Percentiles rank a stretch among this genome's conserved stretches.
Evolutionary conservation across 2,113 vertebrate genomes (phyloP).

Genomic region (Dissostichus mawsoni): DNA sequence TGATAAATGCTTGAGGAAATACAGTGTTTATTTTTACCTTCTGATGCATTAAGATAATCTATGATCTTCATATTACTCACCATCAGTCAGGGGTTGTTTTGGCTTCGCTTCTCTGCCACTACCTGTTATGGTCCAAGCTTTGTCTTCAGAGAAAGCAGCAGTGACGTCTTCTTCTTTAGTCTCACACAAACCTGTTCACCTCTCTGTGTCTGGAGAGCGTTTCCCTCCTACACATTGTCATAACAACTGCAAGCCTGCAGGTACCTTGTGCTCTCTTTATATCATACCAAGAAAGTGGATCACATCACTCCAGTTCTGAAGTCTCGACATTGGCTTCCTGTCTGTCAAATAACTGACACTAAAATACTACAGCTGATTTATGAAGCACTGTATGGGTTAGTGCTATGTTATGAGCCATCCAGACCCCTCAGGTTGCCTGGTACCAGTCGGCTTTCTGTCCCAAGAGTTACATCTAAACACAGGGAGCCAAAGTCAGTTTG

Average conservation of each 20-base stretch:
- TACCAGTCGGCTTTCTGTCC: too few relatives aligned
- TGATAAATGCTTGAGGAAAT: not conserved
- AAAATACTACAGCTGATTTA: too few relatives aligned
- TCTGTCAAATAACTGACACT: too few relatives aligned
- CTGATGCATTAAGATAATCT: not conserved
- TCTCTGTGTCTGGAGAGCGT: conserved; percentile 36
- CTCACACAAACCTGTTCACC: conserved; percentile 23
- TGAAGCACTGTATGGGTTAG: too few relatives aligned
- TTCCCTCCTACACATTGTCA: not conserved
- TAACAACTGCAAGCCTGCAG: conserved; percentile 10
- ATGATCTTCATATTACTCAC: not conserved
- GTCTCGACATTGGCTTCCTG: too few relatives aligned
- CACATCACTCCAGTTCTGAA: too few relatives aligned
- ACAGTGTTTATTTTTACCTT: not conserved
- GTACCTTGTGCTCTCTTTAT: not conserved
- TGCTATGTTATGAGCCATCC: too few relatives aligned
- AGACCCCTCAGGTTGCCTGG: too few relatives aligned
- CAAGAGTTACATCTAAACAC: too few relatives aligned
- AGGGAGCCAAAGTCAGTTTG: too few relatives aligned
- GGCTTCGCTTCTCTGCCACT: conserved; percentile 1
- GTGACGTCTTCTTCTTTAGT: conserved; percentile 15
- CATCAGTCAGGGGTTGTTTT: conserved; percentile 12
- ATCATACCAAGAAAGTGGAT: too few relatives aligned
- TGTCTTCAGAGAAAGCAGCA: conserved; percentile 24
- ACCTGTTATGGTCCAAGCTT: conserved; percentile 29